Evolutionary conservation across 1,140 invertebrate species (phyloP).

Genomic region (Steinernema feltiae): DNA sequence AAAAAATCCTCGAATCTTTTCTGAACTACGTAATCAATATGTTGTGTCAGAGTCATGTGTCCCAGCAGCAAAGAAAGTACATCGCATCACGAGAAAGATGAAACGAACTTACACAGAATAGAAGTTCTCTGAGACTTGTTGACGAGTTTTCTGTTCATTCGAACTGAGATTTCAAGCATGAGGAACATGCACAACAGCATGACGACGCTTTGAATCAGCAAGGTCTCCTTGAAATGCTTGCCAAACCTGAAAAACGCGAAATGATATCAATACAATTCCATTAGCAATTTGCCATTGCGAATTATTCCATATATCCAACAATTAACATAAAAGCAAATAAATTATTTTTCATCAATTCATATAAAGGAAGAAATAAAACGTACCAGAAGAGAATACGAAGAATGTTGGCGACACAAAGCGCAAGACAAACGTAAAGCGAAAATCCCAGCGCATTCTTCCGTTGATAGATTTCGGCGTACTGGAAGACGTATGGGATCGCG

Average conservation of each 20-base stretch:
- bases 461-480: constrained; percentile 42
- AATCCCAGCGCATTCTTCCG: constrained; percentile 67
- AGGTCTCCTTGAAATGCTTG: constrained; percentile 84
- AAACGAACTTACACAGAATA: constrained; percentile 46
- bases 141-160: constrained; percentile 63
- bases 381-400: constrained; percentile 95
- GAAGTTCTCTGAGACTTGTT: constrained; percentile 48
- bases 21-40: too few relatives aligned
- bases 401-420: constrained; percentile 87
- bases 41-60: too few relatives aligned
- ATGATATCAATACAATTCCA: too few relatives aligned
- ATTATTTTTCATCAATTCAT: too few relatives aligned
- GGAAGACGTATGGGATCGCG: constrained; percentile 57
- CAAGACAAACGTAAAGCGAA: constrained; percentile 88
- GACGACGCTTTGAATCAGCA: constrained; percentile 89
- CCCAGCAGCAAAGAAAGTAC: neutral
- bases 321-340: too few relatives aligned
- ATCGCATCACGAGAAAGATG: neutral
- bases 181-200: constrained; percentile 94
- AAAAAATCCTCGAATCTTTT: too few relatives aligned
- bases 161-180: constrained; percentile 88
- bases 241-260: constrained; percentile 96
- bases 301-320: too few relatives aligned
- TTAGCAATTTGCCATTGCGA: too few relatives aligned
- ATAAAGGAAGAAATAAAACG: constrained; percentile 57